A percentile compares a stretch with the other conserved stretches of the same genome.
Evolutionary conservation across 2,888 invertebrate genomes (phyloP).

Genomic region (Tipula confusa): DNA sequence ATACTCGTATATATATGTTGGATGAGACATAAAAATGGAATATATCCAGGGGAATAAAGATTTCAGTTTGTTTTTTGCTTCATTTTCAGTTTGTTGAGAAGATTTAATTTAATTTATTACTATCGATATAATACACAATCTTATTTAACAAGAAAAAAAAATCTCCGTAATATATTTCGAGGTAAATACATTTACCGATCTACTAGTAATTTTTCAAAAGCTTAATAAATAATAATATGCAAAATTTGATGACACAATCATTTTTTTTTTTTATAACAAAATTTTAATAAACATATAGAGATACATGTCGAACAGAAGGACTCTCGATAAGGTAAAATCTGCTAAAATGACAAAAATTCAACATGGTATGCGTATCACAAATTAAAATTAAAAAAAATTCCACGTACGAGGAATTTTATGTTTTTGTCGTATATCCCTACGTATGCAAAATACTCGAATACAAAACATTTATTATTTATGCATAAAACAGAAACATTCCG

Average conservation of each 20-base stretch:
- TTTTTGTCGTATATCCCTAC: no score
- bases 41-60: background rate
- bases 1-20: constrained; percentile 1
- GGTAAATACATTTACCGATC: background rate
- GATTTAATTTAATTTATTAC: background rate
- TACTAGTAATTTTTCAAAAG: background rate
- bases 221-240: background rate
- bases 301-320: background rate
- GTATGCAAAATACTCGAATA: background rate
- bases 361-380: background rate
- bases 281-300: background rate
- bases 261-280: background rate
- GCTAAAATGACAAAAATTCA: background rate
- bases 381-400: background rate
- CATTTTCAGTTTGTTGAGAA: background rate
- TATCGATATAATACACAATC: background rate
- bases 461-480: background rate
- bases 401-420: background rate
- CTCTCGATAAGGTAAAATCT: background rate
- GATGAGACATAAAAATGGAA: constrained; percentile 3
- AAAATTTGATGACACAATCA: background rate
- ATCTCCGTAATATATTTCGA: background rate
- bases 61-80: background rate
- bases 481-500: background rate
- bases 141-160: background rate